Evolutionary conservation across 2,797 vertebrate species (phyloP), one percentile per base, ranked within the genome.

Genomic region (Amblyopsis hoosieri): DNA sequence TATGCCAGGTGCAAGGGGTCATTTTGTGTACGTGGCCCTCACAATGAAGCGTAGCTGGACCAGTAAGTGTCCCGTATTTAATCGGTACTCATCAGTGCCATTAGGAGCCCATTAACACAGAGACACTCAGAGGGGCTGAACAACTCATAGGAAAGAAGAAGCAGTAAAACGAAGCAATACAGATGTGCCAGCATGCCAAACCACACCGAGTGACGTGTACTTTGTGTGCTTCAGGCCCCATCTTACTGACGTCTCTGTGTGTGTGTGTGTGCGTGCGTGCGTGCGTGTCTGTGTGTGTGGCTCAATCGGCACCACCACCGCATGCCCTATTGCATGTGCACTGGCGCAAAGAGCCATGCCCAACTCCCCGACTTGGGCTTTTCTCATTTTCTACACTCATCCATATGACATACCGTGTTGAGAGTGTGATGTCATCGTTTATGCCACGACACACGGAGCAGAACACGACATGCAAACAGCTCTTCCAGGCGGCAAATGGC

Each of bases 381-480:
- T 46, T 67, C 53, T 80, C 47, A 76, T 37, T 82, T 75, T 75
- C 15, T 12, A 61, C 62, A 64, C 59, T 48, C 23, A 33, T 42
- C 12, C 0, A 78, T 62, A 75, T 70, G 67, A 45, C 59, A 61
- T 60, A 66, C 37, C 72, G 60, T 68, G 65, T 46, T n/a, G 51
- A 64, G 31, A 64, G 69, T 60, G 60, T 82, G 82, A 87, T 79
- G 72, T 86, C 72, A 87, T 75, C 79, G 81, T 90, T 86, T 86
- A 77, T 67, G n/a, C 62, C 59, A 15, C 57, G 68, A 62, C 53
- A 61, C 65, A 72, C 60, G 15, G 58, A 82, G 70, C 64, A 75
- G 58, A 82, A 69, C 67, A 72, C 17, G 23, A 47, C 50, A 68
- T 58, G 68, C 70, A 71, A 57, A 64, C 63, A 69, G 70, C 67